Evolutionary conservation across 2,888 invertebrate genomes (phyloP).

Genomic region (Synergus umbraculus): DNA sequence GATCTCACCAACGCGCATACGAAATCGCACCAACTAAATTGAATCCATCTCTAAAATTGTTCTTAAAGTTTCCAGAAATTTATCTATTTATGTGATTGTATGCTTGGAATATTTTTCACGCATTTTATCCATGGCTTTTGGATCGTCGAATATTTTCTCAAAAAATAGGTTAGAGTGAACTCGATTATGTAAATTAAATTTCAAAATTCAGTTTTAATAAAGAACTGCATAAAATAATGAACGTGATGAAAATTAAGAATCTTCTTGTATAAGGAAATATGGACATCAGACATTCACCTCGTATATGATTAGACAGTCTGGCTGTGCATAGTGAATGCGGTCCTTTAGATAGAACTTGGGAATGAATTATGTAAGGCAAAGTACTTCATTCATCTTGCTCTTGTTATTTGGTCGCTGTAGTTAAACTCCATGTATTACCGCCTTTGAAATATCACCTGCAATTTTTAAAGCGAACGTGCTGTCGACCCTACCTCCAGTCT

Average conservation of each 20-base stretch:
- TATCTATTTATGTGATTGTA: neutral
- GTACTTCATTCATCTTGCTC: constrained; percentile 74
- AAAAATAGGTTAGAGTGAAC: neutral
- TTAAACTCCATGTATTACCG: constrained; percentile 71
- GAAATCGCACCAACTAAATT: neutral
- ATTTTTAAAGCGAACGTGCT: constrained; percentile 71
- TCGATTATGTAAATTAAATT: neutral
- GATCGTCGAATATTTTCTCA: neutral
- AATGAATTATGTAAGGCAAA: constrained; percentile 74
- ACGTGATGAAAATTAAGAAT: neutral
- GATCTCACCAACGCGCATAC: neutral
- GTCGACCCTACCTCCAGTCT: neutral
- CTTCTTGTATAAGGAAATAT: neutral
- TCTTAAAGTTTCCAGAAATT: neutral
- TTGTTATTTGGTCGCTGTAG: constrained; percentile 72
- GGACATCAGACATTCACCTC: constrained; percentile 66
- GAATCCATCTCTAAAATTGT: neutral
- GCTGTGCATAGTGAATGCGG: constrained; percentile 59
- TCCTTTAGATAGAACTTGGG: constrained; percentile 61
- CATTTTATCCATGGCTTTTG: neutral
- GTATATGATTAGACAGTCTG: constrained; percentile 67
- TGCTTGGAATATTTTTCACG: too few species aligned
- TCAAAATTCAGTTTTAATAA: neutral
- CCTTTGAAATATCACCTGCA: constrained; percentile 69
- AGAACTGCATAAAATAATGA: neutral